Evolutionary conservation across 1,140 invertebrate genomes (phyloP).

Genomic region (Musca domestica): DNA sequence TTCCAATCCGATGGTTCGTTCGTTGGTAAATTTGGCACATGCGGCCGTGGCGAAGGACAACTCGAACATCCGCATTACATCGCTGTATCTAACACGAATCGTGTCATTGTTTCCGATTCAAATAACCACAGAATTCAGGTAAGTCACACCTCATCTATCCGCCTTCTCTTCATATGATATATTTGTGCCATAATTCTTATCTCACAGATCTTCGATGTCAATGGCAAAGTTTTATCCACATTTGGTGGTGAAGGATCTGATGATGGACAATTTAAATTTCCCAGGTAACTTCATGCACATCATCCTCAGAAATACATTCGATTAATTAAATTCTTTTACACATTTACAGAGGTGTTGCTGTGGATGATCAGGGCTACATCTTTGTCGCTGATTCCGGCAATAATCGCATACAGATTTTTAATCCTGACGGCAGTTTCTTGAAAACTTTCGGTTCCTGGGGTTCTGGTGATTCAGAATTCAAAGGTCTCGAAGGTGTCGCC

Average conservation of each 20-base stretch:
- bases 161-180: too few species aligned
- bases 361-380: constrained; percentile 97
- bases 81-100: constrained; percentile 90
- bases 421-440: constrained; percentile 85
- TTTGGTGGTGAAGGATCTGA: constrained; percentile 90
- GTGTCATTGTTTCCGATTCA: constrained; percentile 91
- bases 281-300: constrained; percentile 62
- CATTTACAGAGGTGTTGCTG: constrained; percentile 80
- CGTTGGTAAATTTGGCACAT: constrained; percentile 92
- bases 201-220: constrained; percentile 81
- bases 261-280: constrained; percentile 94
- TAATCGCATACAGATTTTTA: constrained; percentile 97
- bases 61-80: constrained; percentile 97
- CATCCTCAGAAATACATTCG: not conserved
- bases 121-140: constrained; percentile 91
- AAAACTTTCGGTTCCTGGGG: constrained; percentile 95
- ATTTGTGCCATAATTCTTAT: too few species aligned
- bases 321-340: constrained; percentile 17
- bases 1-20: constrained; percentile 98
- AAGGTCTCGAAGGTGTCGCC: constrained; percentile 92
- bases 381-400: constrained; percentile 97
- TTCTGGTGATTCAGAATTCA: constrained; percentile 91
- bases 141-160: too few species aligned
- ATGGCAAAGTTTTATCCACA: constrained; percentile 80
- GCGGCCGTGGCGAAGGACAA: constrained; percentile 85